These are phyloP conservation scores for Lagopus muta DNA, from an alignment of 2,113 vertebrate genomes.

Conservation along the genomic window DNA sequence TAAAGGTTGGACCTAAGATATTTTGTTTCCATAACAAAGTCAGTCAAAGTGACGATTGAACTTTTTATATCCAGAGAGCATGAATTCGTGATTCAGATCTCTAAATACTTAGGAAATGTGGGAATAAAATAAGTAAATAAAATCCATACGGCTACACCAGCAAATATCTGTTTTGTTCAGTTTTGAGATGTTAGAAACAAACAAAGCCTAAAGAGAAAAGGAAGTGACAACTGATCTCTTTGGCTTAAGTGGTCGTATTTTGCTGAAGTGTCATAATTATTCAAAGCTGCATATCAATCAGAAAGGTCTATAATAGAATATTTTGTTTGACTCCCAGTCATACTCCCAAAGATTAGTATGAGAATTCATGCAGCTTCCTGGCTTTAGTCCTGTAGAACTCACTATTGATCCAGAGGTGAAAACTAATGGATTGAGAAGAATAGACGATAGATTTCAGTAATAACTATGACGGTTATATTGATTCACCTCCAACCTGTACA, in stretches of 20 bases:
- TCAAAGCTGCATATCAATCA: not conserved
- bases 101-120: not conserved
- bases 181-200: not conserved
- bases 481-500: not conserved
- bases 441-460: not conserved
- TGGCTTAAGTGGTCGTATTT: not conserved
- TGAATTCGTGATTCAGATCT: not conserved
- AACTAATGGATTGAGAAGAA: slow-evolving; percentile 4
- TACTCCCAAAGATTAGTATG: not conserved
- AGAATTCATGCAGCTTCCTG: not conserved
- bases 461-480: not conserved
- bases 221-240: not conserved
- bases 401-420: not conserved
- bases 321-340: not conserved
- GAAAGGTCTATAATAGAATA: not conserved
- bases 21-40: not conserved
- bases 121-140: not conserved
- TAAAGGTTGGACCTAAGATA: not conserved
- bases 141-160: rapidly evolving
- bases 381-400: not conserved
- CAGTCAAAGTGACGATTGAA: not conserved
- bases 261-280: not conserved
- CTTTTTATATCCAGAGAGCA: not conserved
- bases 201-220: not conserved
- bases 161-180: not conserved